Evolutionary conservation across 1,140 invertebrate species (phyloP), one percentile per base, ranked within the genome.

Genomic region (Pteromalus puparum): DNA sequence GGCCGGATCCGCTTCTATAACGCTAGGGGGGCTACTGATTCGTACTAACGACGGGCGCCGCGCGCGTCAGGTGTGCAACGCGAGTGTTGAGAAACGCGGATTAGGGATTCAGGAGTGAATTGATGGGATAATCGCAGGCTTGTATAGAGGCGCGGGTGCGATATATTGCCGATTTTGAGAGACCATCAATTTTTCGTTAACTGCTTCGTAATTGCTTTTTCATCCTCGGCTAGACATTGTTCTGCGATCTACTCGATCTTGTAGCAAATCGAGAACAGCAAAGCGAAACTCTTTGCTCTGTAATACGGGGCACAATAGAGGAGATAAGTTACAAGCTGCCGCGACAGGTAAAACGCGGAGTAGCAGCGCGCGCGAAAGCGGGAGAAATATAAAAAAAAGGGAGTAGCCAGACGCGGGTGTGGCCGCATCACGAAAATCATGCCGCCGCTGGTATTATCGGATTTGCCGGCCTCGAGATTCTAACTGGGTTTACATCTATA

Each of bases 401-500:
- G 46, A 46, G 72, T 28, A 38, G 46, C 26, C 21, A 61, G 53
- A 61, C n/a, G 61, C 46, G 74, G 80, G 85, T 10, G 78, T 82
- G 73, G 82, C 48, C 65, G 61, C 76, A 18, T 85, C 70, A 76
- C 46, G 75, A 83, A 80, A 82, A 85, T 85, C 65, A 76, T 67
- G 70, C 53, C 81, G 18, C 81, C 72, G 77, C 70, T 73, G 76
- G 81, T 85, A 79, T 83, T 85, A 81, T 85, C 80, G 72, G 81
- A 87, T 85, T 87, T 83, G 28, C 13, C 30, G 70, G 21, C 34
- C n/a, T 48, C 18, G 65, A 76, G 53, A 83, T 83, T 34, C 12
- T 83, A 68, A 83, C 42, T 61, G 78, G 28, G 46, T 18, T 18
- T 48, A 48, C 10, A 48, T 18, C 1, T 1, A 53, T 18, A 53